Evolutionary conservation across 1,140 invertebrate species (phyloP).

Genomic region (Hycleus cichorii): DNA sequence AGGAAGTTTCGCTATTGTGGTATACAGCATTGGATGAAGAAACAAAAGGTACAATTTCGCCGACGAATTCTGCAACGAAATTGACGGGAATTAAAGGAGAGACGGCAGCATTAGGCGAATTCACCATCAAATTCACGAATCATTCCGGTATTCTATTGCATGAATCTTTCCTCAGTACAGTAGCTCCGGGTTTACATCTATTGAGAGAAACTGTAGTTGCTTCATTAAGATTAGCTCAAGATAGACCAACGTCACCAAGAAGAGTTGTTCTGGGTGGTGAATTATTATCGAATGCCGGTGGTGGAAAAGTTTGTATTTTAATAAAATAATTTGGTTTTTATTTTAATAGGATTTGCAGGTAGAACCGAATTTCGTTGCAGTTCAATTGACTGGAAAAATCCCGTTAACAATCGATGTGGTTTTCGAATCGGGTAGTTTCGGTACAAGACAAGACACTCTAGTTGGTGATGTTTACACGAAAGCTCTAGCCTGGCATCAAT

Average conservation of each 20-base stretch:
- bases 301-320: conserved; percentile 36
- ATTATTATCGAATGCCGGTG: conserved; percentile 44
- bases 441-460: conserved; percentile 48
- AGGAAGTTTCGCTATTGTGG: conserved; percentile 65
- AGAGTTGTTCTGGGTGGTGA: conserved; percentile 58
- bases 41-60: conserved; percentile 53
- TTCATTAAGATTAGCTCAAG: conserved; percentile 52
- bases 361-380: conserved; percentile 75
- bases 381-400: conserved; percentile 68
- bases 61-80: conserved; percentile 49
- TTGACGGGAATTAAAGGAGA: conserved; percentile 65
- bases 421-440: conserved; percentile 69
- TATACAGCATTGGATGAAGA: conserved; percentile 70
- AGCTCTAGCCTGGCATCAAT: conserved; percentile 52
- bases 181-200: conserved; percentile 60
- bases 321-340: neutral
- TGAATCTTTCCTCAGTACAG: conserved; percentile 65
- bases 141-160: conserved; percentile 52
- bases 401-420: conserved; percentile 81
- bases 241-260: conserved; percentile 48
- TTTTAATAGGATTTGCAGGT: conserved; percentile 30
- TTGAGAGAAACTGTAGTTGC: conserved; percentile 73
- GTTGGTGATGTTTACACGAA: conserved; percentile 55
- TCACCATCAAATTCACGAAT: conserved; percentile 50
- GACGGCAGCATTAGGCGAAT: conserved; percentile 72